Evolutionary conservation across 1,140 invertebrate genomes (phyloP).

Genomic region (Trichogramma pretiosum): DNA sequence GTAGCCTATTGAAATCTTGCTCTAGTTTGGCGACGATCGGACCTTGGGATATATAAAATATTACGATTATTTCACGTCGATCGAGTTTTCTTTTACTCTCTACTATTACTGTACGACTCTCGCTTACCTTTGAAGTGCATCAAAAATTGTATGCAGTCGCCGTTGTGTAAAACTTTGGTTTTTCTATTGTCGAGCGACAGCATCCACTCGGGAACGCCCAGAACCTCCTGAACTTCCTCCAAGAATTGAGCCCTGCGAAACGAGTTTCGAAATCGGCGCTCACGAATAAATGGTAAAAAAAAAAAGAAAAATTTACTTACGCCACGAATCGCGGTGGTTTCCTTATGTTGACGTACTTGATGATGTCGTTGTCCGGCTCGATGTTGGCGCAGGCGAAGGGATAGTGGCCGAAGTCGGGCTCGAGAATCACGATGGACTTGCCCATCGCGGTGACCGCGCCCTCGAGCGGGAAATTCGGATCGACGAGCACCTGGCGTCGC

Average conservation of each 20-base stretch:
- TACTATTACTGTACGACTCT: too few species aligned
- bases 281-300: not conserved
- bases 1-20: conserved; percentile 64
- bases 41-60: conserved; percentile 40
- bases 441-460: conserved; percentile 68
- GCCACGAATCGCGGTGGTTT: conserved; percentile 79
- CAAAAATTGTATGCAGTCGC: conserved; percentile 77
- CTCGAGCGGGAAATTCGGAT: conserved; percentile 81
- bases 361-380: conserved; percentile 79
- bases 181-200: conserved; percentile 72
- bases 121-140: conserved; percentile 73
- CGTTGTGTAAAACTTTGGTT: conserved; percentile 66
- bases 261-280: not conserved
- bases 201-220: conserved; percentile 86
- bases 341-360: conserved; percentile 81
- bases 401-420: conserved; percentile 59
- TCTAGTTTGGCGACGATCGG: conserved; percentile 68
- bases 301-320: conserved; percentile 49
- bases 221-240: conserved; percentile 67
- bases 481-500: conserved; percentile 67
- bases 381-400: conserved; percentile 86
- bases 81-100: not conserved
- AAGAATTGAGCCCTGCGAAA: conserved; percentile 68
- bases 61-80: not conserved
- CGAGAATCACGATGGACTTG: conserved; percentile 77